These are phyloP conservation scores for Cyprinella venusta DNA, from an alignment of 2,797 vertebrate species.

Conservation along the genomic window DNA sequence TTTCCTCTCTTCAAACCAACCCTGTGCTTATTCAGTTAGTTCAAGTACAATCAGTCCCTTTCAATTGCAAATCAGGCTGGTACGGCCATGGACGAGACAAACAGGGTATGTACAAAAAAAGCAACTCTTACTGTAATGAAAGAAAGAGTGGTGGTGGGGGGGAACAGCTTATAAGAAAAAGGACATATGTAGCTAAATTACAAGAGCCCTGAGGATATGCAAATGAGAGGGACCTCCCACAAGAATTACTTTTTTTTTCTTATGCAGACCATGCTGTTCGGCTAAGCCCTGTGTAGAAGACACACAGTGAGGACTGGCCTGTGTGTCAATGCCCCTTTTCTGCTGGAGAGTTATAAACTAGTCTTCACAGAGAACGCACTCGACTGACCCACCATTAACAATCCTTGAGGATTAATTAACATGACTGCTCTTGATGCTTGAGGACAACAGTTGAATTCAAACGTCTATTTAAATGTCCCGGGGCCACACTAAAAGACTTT, in stretches of 20 bases:
- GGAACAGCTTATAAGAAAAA: constrained; percentile 74
- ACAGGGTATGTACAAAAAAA: constrained; percentile 71
- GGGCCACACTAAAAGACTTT: too few species aligned
- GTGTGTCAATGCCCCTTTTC: constrained; percentile 45
- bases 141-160: not conserved
- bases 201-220: constrained; percentile 76
- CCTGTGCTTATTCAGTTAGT: constrained; percentile 79
- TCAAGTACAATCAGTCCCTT: constrained; percentile 78
- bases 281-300: constrained; percentile 67
- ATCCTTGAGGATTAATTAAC: constrained; percentile 68
- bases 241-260: constrained; percentile 76
- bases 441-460: constrained; percentile 64
- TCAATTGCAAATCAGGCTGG: constrained; percentile 81
- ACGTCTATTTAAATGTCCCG: constrained; percentile 58
- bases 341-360: constrained; percentile 56
- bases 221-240: constrained; percentile 75
- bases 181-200: constrained; percentile 82
- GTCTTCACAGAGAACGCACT: constrained; percentile 54
- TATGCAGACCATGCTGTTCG: constrained; percentile 74
- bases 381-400: constrained; percentile 61
- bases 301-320: constrained; percentile 61
- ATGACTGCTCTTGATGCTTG: constrained; percentile 55
- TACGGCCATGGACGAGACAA: constrained; percentile 73
- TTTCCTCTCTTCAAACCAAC: constrained; percentile 68
- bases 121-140: constrained; percentile 47